Conservation (phyloP, 2,888 invertebrate genomes). For the Papilio elwesi region DNA sequence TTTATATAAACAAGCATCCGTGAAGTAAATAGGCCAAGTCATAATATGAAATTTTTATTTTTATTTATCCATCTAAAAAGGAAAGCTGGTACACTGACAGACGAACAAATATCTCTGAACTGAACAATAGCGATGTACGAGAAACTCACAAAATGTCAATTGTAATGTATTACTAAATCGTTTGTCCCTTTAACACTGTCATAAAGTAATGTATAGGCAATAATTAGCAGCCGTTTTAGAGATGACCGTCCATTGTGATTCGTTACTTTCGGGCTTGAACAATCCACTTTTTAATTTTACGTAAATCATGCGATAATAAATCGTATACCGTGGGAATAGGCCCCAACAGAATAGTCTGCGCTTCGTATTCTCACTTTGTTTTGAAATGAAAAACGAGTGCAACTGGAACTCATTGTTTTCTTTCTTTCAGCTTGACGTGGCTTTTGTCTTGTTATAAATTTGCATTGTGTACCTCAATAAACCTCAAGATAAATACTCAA, state of each 20-base stretch:
- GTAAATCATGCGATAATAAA: slow-evolving; percentile 32
- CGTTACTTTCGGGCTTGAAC: slow-evolving; percentile 49
- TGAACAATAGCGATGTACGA: slow-evolving; percentile 45
- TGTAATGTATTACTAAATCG: slow-evolving; percentile 48
- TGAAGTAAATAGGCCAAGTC: slow-evolving; percentile 2
- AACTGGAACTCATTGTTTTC: slow-evolving; percentile 30
- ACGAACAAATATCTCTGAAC: slow-evolving; percentile 43
- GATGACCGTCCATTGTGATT: slow-evolving; percentile 52
- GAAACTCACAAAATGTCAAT: slow-evolving; percentile 46
- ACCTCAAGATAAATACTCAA: slow-evolving; percentile 3
- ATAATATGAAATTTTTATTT: slow-evolving; percentile 38
- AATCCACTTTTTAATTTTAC: slow-evolving; percentile 26
- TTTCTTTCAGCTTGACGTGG: slow-evolving; percentile 21
- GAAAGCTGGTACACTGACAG: slow-evolving; percentile 46
- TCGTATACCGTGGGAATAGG: slow-evolving; percentile 43
- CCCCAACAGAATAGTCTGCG: slow-evolving; percentile 11
- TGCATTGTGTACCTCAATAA: slow-evolving; percentile 26
- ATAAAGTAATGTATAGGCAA: slow-evolving; percentile 51
- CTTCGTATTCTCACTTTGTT: slow-evolving; percentile 5
- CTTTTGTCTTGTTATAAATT: slow-evolving; percentile 34
- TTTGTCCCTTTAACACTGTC: slow-evolving; percentile 51
- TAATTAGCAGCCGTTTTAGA: slow-evolving; percentile 57
- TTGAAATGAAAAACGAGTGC: slow-evolving; percentile 36
- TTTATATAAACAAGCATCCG: background rate
- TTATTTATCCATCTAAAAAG: slow-evolving; percentile 48